phyloP scores from a whole-genome alignment of 2,797 vertebrate species.

The Nothura maculosa region DNA sequence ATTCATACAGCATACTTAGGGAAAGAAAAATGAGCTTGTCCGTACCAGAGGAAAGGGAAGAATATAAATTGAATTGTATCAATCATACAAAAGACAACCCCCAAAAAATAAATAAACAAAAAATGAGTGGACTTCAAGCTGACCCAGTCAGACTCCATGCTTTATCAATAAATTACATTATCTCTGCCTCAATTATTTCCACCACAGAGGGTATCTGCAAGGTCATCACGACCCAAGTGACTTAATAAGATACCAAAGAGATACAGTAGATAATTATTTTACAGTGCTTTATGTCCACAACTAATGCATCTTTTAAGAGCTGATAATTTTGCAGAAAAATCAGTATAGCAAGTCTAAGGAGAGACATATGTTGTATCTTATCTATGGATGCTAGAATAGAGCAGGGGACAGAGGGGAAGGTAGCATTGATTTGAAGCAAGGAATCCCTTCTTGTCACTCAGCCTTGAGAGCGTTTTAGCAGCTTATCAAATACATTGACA shows the following conservation, averaged over 20 bases:
- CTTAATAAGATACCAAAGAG: conserved; percentile 15
- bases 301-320: neutral
- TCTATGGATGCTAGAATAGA: neutral
- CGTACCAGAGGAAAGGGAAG: neutral
- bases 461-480: neutral
- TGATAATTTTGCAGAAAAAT: conserved; percentile 31
- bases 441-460: conserved; percentile 4
- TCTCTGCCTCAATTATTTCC: conserved; percentile 27
- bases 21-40: neutral
- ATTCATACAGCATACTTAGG: neutral
- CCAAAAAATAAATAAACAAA: neutral
- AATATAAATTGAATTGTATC: neutral
- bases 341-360: conserved; percentile 16
- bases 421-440: neutral
- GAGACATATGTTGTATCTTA: conserved; percentile 9
- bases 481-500: conserved; percentile 8
- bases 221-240: conserved; percentile 35
- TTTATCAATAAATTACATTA: conserved; percentile 63
- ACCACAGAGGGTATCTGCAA: conserved; percentile 29
- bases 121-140: conserved; percentile 18
- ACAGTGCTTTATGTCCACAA: neutral
- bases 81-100: neutral
- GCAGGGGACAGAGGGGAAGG: neutral
- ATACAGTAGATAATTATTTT: conserved; percentile 32
- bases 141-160: neutral